Base-by-base conservation (phyloP, 2,888 invertebrate species). In the Scaptomyza flava region DNA sequence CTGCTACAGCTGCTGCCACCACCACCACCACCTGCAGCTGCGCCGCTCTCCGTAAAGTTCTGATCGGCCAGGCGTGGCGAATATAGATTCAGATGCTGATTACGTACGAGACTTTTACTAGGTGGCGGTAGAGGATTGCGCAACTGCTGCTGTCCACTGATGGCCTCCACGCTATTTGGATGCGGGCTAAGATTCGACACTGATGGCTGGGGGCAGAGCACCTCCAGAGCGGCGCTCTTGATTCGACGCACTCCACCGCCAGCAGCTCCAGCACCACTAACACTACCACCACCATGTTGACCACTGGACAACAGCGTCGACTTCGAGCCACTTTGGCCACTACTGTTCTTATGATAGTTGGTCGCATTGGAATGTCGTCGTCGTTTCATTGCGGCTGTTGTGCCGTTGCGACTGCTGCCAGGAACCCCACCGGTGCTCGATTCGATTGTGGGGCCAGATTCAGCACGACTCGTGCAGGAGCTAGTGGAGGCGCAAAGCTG, bases 121-220 rank as follows among this genome's bases (percentile, higher is more conserved):
- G 95, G 95, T 7, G 95, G 95, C 17, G 95, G 95, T 68, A 95
- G 92, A 4, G 95, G 95, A 91, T 95, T 95, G 78, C 94, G 94
- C n/a, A 95, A 92, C 86, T 89, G 90, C 47, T 93, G 93, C 81
- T 94, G 94, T 0, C 94, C 94, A 50, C 89, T 90, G 38, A 96
- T 96, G 6, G 96, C 95, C 91, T 96, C 96, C 46, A 95, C 95
- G 90, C 96, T 96, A 87, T 96, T 96, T 1, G 96, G 96, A 92
- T 96, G 96, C 17, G 96, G 94, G n/a, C 95, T 95, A 82, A 96
- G 93, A 90, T 96, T 95, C 68, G 94, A 94, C 23, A 94, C 94
- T 67, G 94, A 94, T 0, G 95, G 94, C 41, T 95, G 95, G 11
- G 94, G 94, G 79, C 95, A 95, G 20, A 94, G 94, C 48, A 95